A percentile compares a stretch with the other conserved stretches of the same genome.
Conservation (phyloP, 2,797 vertebrate species). For the Gorsachius magnificus region DNA sequence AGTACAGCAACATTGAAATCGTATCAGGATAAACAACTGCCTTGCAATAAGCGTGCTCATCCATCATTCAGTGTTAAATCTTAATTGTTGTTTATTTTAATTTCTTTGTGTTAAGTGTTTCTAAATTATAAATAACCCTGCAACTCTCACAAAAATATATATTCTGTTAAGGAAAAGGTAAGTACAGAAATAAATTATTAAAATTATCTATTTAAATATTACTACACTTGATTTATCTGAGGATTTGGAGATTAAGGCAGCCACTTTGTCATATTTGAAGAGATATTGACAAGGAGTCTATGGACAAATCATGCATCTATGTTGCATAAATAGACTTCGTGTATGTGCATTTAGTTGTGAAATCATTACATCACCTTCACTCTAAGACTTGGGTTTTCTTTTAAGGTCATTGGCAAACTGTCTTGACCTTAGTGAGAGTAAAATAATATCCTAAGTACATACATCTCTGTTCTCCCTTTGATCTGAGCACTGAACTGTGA, state of each 20-base stretch:
- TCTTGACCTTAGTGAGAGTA: neutral
- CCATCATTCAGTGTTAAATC: conserved; percentile 57
- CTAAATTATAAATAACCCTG: conserved; percentile 62
- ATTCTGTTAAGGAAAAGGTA: conserved; percentile 55
- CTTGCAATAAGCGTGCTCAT: conserved; percentile 18
- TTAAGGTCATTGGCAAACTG: neutral
- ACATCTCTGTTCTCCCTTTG: neutral
- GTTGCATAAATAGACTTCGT: neutral
- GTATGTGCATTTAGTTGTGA: neutral
- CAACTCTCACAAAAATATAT: conserved; percentile 39
- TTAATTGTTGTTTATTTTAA: conserved; percentile 55
- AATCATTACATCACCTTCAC: neutral
- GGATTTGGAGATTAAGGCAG: neutral
- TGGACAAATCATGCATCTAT: neutral
- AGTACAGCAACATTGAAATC: neutral
- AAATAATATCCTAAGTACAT: neutral
- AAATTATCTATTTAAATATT: conserved; percentile 49
- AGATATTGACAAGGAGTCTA: neutral
- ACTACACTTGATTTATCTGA: neutral
- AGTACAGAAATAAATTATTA: conserved; percentile 55
- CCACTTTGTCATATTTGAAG: neutral
- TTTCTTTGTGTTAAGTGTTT: conserved; percentile 62
- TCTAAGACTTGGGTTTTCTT: neutral
- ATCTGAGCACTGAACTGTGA: neutral
- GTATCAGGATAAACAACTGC: conserved; percentile 18